phyloP scores from a whole-genome alignment of 2,888 invertebrate species.

The Amphipoea oculea region DNA sequence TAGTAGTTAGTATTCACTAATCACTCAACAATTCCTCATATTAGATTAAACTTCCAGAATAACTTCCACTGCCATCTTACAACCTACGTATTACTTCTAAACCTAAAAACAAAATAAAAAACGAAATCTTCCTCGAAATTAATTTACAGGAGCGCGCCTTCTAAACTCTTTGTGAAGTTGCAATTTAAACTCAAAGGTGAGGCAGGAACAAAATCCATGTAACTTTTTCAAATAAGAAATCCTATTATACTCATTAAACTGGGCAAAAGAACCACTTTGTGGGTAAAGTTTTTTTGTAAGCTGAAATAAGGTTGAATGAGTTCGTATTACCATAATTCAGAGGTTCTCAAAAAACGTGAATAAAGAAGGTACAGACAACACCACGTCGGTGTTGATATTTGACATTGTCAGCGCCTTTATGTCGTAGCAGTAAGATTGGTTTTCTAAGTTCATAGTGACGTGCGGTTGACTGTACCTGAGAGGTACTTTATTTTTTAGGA shows the following conservation, averaged over 20 bases:
- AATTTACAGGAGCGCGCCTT: background rate
- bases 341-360: constrained; percentile 37
- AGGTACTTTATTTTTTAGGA: constrained; percentile 22
- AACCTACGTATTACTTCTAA: background rate
- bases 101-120: background rate
- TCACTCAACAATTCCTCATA: too few species aligned
- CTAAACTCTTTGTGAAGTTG: constrained; percentile 35
- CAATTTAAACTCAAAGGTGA: constrained; percentile 45
- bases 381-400: background rate
- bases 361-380: background rate
- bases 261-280: constrained; percentile 39
- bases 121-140: constrained; percentile 21
- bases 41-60: background rate
- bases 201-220: constrained; percentile 32
- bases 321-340: constrained; percentile 50
- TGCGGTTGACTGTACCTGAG: background rate
- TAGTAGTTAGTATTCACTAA: too few species aligned
- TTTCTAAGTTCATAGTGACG: background rate
- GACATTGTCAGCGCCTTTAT: background rate
- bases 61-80: background rate
- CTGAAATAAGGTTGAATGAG: constrained; percentile 57
- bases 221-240: constrained; percentile 63
- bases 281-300: constrained; percentile 47
- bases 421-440: background rate
- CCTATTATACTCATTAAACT: constrained; percentile 62